Percentiles rank a stretch among this genome's conserved stretches.
Conservation (phyloP, 1,140 invertebrate species). For the Drosophila punjabiensis region DNA sequence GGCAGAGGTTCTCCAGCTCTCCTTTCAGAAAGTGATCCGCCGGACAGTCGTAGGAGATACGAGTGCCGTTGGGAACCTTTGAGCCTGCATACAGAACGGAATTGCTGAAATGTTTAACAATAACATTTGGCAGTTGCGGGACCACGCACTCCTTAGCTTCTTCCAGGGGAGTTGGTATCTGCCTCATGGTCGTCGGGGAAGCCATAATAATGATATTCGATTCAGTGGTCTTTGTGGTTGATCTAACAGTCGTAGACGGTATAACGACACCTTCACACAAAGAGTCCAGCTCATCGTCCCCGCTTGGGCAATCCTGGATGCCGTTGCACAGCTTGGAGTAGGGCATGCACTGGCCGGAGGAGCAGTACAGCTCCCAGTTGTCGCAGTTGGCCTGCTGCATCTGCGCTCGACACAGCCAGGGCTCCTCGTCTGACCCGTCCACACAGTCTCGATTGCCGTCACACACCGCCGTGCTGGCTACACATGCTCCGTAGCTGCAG, state of each 20-base stretch:
- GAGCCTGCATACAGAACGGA: conserved; percentile 21
- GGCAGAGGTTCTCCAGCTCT: conserved; percentile 18
- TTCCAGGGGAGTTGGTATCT: not conserved
- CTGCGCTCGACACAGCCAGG: conserved; percentile 46
- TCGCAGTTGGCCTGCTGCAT: conserved; percentile 52
- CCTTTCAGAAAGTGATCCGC: conserved; percentile 33
- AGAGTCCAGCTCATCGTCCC: conserved; percentile 27
- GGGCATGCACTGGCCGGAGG: conserved; percentile 44
- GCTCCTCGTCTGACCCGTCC: conserved; percentile 88
- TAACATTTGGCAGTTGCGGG: conserved; percentile 37
- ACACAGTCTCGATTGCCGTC: conserved; percentile 88
- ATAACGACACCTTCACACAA: conserved; percentile 27
- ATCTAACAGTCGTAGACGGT: not conserved
- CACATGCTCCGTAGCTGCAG: conserved; percentile 88
- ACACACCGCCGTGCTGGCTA: conserved; percentile 86
- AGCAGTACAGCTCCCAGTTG: conserved; percentile 44
- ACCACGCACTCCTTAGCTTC: conserved; percentile 10
- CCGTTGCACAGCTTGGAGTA: conserved; percentile 47
- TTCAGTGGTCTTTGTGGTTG: not conserved
- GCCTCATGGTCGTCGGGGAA: not conserved
- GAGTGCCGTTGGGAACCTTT: conserved; percentile 25
- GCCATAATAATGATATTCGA: not conserved
- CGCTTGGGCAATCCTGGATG: conserved; percentile 23
- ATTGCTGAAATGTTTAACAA: conserved; percentile 15
- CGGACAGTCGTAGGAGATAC: conserved; percentile 38